Evolutionary conservation across 1,140 invertebrate species (phyloP), one percentile per base, ranked within the genome.

Genomic region (Drosophila willistoni): DNA sequence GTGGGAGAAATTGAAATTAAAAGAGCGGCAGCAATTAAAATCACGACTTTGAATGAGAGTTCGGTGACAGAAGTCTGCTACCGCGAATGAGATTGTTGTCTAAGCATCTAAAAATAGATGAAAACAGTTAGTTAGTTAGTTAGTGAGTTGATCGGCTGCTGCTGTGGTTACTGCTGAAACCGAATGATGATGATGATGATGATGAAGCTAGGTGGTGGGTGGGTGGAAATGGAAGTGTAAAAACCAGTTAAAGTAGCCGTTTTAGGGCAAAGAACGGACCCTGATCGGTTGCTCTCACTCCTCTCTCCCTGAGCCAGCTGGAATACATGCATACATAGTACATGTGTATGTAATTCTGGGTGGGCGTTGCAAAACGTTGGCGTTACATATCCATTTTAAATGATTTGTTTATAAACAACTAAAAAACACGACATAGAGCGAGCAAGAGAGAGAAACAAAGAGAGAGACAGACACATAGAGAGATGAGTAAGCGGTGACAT

Each of bases 341-440:
- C 2, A 4, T 25, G 4, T 25, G 22, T 25, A 19, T 51, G 44
- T 51, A 51, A 51, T 22, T 73, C 19, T 55, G 64, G 33, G 75
- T 77, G 71, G 76, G 72, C 64, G 67, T 39, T 14, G 56, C 14
- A 1, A 61, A 61, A 62, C 59, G 72, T 78, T 75, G 76, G 72
- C 76, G 73, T 71, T 61, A 73, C 61, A 79, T 59, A 69, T 41
- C 61, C 70, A 68, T 55, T 60, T 55, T 22, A 4, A 29, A 62
- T 67, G 72, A 78, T 67, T 83, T 86, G 82, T 87, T 87, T 87
- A 79, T 87, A 86, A 86, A 86, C 83, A 86, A 87, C 87, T 70
- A 55, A 63, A 68, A 72, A 80, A 25, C 39, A 59, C 36, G 44
- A 22, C 2, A 22, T 14, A 19, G 44, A 51, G 44, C 42, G 55